Conservation (phyloP, 2,888 invertebrate genomes). For the Tiphia femorata region DNA sequence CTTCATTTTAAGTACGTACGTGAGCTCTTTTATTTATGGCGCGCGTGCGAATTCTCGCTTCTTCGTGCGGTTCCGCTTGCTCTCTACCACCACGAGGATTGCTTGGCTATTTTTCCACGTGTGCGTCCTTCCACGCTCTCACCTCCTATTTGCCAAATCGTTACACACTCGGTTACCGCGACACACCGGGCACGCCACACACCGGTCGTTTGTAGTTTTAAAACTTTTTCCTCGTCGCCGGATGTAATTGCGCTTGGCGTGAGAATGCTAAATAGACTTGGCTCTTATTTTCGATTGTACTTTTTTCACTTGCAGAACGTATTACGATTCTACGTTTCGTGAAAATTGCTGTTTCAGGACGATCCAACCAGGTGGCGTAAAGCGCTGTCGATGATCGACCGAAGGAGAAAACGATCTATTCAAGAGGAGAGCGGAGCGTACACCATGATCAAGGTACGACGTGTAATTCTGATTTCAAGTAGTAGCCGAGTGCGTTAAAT, state of each 20-base stretch:
- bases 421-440: constrained; percentile 65
- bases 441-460: constrained; percentile 67
- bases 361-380: constrained; percentile 50
- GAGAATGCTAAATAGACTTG: too few relatives aligned
- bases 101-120: too few relatives aligned
- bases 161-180: constrained; percentile 11
- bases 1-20: constrained; percentile 31
- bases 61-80: too few relatives aligned
- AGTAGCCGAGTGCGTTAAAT: too few relatives aligned
- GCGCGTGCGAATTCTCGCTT: constrained; percentile 15
- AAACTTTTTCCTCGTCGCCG: neutral
- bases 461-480: too few relatives aligned
- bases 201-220: neutral
- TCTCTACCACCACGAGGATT: too few relatives aligned
- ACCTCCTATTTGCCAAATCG: constrained; percentile 40
- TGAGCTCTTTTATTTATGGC: constrained; percentile 28
- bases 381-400: constrained; percentile 33
- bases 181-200: neutral
- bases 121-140: too few relatives aligned
- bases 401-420: constrained; percentile 49
- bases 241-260: too few relatives aligned
- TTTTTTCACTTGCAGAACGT: neutral
- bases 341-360: constrained; percentile 44
- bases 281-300: too few relatives aligned
- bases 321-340: neutral